Base-by-base conservation (phyloP, 2,888 invertebrate genomes). In the Eilema caniola region DNA sequence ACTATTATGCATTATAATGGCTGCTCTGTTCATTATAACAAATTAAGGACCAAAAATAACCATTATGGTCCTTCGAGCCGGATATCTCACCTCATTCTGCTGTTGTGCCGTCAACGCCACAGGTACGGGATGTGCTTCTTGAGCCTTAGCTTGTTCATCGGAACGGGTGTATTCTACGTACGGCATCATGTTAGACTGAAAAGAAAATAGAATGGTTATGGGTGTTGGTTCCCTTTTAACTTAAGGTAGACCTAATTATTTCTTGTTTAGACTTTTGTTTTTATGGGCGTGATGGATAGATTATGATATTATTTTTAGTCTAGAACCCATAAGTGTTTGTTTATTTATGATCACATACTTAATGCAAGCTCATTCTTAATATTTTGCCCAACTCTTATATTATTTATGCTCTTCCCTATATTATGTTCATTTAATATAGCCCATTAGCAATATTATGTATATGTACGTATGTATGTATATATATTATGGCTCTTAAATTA, bases 131-230 rank as follows among this genome's bases (percentile, higher is more conserved):
- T 25, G 67, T 24, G 68, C 14, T 41, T 56, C 62, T 37, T 31
- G 31, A 5, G 31, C 7, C 14, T 96, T 96, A 80, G 96, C 88
- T 57, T 87, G 90, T 20, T 95, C 96, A 7, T 95, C 95, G 0
- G 94, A 94, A 0, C 97, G 92, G 0, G 97, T 97, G 87, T 98
- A 98, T 81, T 98, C 98, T 0, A 98, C 97, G 70, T 97, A 97
- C 0, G 97, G 97, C 87, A 96, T 96, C 87, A 96, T 96, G 85
- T 96, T 96, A 72, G 90, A 93, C 95, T 96, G 93, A 70, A 94
- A 92, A 57, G 65, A 75, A 69, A 53, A 14, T 28, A 28, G 3
- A 33, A 33, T 33, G 4, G 8, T 33, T 33, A 33, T 33, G 23
- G 3, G 56, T n/a, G n/a, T 3, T 20, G 7, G 20, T 47, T 47